phyloP scores from a whole-genome alignment of 2,797 vertebrate species.

The Myotis myotis region DNA sequence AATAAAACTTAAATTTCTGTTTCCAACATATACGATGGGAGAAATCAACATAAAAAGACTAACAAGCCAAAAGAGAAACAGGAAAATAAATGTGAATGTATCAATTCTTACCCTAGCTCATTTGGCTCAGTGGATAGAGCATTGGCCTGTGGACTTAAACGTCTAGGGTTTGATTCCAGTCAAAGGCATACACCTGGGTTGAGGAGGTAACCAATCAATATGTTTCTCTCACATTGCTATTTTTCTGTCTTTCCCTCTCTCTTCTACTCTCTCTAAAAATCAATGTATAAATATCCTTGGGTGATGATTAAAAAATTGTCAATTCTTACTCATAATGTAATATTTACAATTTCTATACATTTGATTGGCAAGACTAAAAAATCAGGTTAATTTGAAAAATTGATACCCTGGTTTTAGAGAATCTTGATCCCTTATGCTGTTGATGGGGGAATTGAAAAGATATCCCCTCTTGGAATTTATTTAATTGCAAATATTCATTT shows the following conservation, averaged over 20 bases:
- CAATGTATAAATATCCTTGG: too few relatives aligned
- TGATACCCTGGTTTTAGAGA: not conserved
- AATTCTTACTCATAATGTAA: not conserved
- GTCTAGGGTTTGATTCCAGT: too few relatives aligned
- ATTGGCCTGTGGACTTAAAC: too few relatives aligned
- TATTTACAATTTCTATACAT: not conserved
- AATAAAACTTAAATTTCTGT: not conserved
- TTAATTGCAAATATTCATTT: not conserved
- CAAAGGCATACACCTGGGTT: too few relatives aligned
- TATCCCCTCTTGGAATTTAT: not conserved
- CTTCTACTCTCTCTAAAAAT: too few relatives aligned
- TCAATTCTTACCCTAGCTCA: too few relatives aligned
- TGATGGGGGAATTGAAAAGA: not conserved
- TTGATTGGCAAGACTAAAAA: not conserved
- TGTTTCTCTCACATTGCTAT: too few relatives aligned
- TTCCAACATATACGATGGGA: not conserved
- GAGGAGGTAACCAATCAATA: too few relatives aligned
- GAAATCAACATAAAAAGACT: not conserved
- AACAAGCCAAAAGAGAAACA: not conserved
- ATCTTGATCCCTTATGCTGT: not conserved
- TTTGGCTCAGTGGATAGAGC: too few relatives aligned
- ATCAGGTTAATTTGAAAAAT: not conserved
- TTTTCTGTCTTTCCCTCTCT: too few relatives aligned
- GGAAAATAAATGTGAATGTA: not conserved
- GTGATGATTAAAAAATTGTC: not conserved